These are phyloP conservation scores for Cossypha caffra DNA, from an alignment of 2,797 vertebrate species.

Conservation along the genomic window DNA sequence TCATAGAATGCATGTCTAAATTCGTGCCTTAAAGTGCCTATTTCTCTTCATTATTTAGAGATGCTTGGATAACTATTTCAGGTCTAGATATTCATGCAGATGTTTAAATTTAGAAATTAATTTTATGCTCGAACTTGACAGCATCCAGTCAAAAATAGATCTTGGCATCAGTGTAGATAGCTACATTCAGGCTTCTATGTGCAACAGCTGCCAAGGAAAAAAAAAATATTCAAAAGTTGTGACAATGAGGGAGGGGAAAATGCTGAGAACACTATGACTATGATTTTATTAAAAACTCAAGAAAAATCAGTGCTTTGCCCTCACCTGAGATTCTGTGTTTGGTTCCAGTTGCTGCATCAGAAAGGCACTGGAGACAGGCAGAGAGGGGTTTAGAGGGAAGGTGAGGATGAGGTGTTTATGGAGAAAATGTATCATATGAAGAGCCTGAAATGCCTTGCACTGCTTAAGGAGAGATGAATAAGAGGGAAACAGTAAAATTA, in stretches of 20 bases:
- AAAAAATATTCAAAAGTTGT: neutral
- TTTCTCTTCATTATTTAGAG: neutral
- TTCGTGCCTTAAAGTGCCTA: neutral
- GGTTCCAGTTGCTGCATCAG: neutral
- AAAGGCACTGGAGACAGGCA: neutral
- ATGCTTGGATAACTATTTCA: neutral
- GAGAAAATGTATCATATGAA: neutral
- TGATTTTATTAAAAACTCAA: neutral
- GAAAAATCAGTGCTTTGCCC: neutral
- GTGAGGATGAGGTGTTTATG: neutral
- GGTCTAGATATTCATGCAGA: neutral
- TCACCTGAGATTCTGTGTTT: neutral
- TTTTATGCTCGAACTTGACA: neutral
- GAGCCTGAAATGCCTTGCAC: neutral
- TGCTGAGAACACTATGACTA: neutral
- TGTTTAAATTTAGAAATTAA: neutral
- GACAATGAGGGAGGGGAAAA: neutral
- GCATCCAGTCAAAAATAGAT: neutral
- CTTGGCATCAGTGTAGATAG: neutral
- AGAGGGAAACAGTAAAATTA: neutral
- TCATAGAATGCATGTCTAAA: neutral
- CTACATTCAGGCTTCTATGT: neutral
- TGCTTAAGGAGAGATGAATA: neutral
- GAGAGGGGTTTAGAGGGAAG: neutral
- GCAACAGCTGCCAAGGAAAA: neutral